phyloP scores from a whole-genome alignment of 1,140 invertebrate genomes.

The Cataglyphis hispanica region DNA sequence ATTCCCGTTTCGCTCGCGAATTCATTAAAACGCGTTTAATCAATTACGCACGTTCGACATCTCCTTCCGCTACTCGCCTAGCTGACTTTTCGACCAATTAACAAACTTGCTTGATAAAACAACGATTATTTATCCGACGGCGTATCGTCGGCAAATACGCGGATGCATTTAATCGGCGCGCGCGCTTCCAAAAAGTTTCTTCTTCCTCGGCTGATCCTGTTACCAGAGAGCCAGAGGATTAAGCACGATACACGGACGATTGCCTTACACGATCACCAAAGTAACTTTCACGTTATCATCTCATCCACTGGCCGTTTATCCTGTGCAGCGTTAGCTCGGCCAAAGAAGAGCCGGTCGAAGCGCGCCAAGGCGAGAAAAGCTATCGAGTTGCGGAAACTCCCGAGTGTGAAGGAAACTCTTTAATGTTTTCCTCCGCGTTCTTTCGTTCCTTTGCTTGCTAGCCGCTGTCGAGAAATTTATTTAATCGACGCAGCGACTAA shows the following conservation, averaged over 20 bases:
- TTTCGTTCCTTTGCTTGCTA: neutral
- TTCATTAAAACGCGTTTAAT: slow-evolving; percentile 55
- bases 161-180: slow-evolving; percentile 41
- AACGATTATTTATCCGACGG: slow-evolving; percentile 27
- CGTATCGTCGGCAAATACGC: slow-evolving; percentile 33
- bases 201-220: slow-evolving; percentile 48
- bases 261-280: slow-evolving; percentile 40
- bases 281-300: slow-evolving; percentile 67
- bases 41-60: slow-evolving; percentile 56
- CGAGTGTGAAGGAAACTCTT: slow-evolving; percentile 58
- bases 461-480: slow-evolving; percentile 17
- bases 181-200: slow-evolving; percentile 55
- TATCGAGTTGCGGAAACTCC: slow-evolving; percentile 62
- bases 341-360: slow-evolving; percentile 43
- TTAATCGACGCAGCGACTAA: slow-evolving; percentile 41
- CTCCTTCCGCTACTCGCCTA: slow-evolving; percentile 9
- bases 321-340: slow-evolving; percentile 29
- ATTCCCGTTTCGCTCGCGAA: slow-evolving; percentile 5
- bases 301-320: slow-evolving; percentile 64
- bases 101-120: slow-evolving; percentile 27
- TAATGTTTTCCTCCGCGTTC: slow-evolving; percentile 56
- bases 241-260: slow-evolving; percentile 59
- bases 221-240: slow-evolving; percentile 57
- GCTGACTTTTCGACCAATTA: slow-evolving; percentile 24
- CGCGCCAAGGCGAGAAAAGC: slow-evolving; percentile 57